These are phyloP conservation scores for Cossypha heuglini DNA, from an alignment of 2,797 vertebrate genomes.

Conservation along the genomic window DNA sequence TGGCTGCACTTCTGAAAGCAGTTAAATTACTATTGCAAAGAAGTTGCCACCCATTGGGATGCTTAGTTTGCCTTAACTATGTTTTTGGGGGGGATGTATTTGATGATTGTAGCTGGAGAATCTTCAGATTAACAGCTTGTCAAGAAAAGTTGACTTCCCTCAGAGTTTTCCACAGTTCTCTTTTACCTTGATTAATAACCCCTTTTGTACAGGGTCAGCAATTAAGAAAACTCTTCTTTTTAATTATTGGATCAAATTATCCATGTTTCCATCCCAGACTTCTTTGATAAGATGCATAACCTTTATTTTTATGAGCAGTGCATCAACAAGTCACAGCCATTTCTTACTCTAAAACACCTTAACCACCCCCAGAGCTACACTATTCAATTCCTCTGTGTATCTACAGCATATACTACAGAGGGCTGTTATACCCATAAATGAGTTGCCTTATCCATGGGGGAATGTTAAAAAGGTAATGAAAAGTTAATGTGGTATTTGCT, in stretches of 20 bases:
- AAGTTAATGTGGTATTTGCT: slow-evolving; percentile 45
- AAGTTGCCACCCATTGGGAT: not conserved
- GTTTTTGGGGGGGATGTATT: not conserved
- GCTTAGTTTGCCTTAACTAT: not conserved
- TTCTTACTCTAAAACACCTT: slow-evolving; percentile 4
- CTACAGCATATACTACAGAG: not conserved
- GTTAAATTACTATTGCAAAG: not conserved
- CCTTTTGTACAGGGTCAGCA: not conserved
- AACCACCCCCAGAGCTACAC: not conserved
- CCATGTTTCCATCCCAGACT: not conserved
- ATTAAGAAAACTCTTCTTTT: not conserved
- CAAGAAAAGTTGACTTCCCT: not conserved
- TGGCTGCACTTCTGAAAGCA: not conserved
- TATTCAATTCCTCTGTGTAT: not conserved
- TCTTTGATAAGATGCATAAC: slow-evolving; percentile 11
- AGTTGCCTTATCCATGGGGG: not conserved
- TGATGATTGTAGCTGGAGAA: not conserved
- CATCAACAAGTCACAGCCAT: not conserved
- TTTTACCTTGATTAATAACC: not conserved
- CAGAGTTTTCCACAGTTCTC: not conserved
- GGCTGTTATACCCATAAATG: not conserved
- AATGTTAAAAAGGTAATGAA: slow-evolving; percentile 35
- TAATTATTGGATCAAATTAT: not conserved
- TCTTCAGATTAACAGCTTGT: not conserved
- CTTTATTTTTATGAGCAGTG: slow-evolving; percentile 14